Conservation (phyloP, 2,797 vertebrate genomes). For the Cuculus canorus region DNA sequence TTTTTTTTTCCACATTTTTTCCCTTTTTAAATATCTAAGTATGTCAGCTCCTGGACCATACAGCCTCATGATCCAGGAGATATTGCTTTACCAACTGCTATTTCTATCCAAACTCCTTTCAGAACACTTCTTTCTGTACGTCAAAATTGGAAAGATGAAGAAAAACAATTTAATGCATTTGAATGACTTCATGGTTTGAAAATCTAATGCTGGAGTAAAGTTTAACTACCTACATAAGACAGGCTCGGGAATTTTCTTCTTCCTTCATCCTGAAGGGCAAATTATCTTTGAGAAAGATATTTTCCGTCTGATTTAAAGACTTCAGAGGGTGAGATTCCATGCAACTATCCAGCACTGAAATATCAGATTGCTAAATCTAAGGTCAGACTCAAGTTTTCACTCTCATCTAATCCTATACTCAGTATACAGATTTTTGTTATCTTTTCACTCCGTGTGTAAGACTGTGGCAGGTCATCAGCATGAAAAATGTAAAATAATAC, state of each 20-base stretch:
- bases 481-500: background rate
- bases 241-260: background rate
- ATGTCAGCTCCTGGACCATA: too few species aligned
- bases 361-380: background rate
- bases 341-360: background rate
- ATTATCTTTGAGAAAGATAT: background rate
- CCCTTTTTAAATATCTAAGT: background rate
- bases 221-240: background rate
- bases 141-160: background rate
- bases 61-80: too few species aligned
- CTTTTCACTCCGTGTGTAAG: background rate
- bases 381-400: background rate
- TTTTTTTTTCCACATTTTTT: background rate
- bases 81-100: background rate
- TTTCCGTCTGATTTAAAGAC: background rate
- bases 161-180: background rate
- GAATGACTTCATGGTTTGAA: background rate
- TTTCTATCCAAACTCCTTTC: background rate
- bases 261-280: background rate
- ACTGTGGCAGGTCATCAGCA: rapidly evolving
- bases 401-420: rapidly evolving
- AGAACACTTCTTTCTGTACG: background rate
- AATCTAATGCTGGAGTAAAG: rapidly evolving
- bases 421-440: background rate
- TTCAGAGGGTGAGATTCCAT: background rate